phyloP scores from a whole-genome alignment of 2,797 vertebrate genomes.

The Tokudaia muenninki region DNA sequence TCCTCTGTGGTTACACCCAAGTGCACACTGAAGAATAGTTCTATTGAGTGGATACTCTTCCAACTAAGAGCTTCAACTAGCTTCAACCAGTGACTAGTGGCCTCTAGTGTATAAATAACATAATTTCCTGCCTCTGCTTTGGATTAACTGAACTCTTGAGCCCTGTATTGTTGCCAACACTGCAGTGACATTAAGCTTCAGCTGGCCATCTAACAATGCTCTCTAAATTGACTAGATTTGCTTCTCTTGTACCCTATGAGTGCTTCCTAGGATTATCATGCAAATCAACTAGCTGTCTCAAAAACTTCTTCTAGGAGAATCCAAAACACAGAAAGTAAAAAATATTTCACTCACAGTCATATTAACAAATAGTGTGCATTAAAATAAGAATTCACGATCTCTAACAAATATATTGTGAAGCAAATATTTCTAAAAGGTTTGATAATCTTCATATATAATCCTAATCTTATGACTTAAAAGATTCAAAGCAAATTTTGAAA shows the following conservation, averaged over 20 bases:
- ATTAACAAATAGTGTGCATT: background rate
- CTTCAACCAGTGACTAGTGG: background rate
- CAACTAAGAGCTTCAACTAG: background rate
- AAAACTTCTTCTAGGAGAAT: slow-evolving; percentile 8
- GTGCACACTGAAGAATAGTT: background rate
- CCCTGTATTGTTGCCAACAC: background rate
- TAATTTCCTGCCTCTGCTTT: background rate
- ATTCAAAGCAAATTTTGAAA: slow-evolving; percentile 47
- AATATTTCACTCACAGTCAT: background rate
- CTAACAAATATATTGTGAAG: background rate
- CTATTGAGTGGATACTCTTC: background rate
- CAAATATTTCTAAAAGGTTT: slow-evolving; percentile 30
- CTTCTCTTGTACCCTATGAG: background rate
- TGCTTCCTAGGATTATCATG: background rate
- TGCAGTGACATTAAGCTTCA: background rate
- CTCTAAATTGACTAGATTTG: background rate
- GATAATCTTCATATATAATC: background rate
- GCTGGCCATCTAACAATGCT: background rate
- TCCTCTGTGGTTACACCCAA: slow-evolving; percentile 22
- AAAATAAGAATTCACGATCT: background rate
- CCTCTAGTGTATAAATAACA: background rate
- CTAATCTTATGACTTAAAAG: background rate
- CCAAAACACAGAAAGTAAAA: slow-evolving; percentile 20
- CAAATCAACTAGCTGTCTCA: slow-evolving; percentile 32
- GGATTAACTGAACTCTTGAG: background rate